Conservation (phyloP, 2,797 vertebrate species). For the Dendrocincla fuliginosa region DNA sequence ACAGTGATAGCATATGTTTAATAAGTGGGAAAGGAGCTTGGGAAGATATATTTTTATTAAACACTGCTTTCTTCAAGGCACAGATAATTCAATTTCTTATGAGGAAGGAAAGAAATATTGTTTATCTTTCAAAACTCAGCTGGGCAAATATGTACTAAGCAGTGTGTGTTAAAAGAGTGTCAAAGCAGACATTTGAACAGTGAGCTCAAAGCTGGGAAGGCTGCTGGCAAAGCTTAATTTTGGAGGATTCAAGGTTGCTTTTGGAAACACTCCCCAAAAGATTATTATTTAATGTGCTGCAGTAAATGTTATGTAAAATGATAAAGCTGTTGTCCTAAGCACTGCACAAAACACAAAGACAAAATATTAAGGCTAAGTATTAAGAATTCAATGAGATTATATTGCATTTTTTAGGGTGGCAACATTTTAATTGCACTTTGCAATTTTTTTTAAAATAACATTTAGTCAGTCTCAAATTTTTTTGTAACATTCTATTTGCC, state of each 20-base stretch:
- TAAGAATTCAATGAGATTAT: background rate
- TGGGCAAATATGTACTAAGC: background rate
- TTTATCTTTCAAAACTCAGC: conserved; percentile 14
- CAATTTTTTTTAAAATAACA: background rate
- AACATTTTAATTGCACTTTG: background rate
- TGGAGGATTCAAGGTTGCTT: background rate
- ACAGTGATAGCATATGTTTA: background rate
- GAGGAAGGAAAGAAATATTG: background rate
- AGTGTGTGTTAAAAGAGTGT: background rate
- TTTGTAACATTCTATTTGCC: background rate
- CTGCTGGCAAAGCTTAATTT: background rate
- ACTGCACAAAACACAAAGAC: background rate
- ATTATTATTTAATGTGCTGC: background rate
- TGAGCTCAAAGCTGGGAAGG: background rate
- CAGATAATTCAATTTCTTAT: background rate
- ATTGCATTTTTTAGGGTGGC: background rate
- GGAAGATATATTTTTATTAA: background rate
- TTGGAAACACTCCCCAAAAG: background rate
- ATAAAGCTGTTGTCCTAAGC: background rate
- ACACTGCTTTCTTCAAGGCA: conserved; percentile 4
- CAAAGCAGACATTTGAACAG: background rate
- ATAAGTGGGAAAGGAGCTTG: background rate
- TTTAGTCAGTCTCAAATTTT: background rate
- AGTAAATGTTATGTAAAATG: background rate
- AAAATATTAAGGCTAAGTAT: too few species aligned